Evolutionary conservation across 1,140 invertebrate genomes (phyloP).

Genomic region (Chrysomallon squamiferum): DNA sequence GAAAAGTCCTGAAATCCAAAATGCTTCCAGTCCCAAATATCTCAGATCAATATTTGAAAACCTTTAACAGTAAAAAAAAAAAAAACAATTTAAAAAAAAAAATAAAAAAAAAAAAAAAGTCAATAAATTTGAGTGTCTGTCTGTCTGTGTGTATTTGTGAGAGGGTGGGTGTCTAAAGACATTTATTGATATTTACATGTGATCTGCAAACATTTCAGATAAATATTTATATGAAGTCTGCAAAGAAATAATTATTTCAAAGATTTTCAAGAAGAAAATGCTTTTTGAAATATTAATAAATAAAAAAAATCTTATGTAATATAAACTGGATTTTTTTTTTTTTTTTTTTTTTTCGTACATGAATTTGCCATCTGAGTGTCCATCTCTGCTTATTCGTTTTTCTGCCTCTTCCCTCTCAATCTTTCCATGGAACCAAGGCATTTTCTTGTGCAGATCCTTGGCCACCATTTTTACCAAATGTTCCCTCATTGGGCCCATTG

Average conservation of each 20-base stretch:
- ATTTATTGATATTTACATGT: not conserved
- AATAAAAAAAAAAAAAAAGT: too few relatives aligned
- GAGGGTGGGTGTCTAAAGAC: not conserved
- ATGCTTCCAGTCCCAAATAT: too few relatives aligned
- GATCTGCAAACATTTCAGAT: too few relatives aligned
- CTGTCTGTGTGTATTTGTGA: conserved; percentile 9
- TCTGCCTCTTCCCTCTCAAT: conserved; percentile 56
- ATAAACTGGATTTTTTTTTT: not conserved
- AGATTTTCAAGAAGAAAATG: too few relatives aligned
- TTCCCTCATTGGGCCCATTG: conserved; percentile 39
- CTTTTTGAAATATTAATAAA: too few relatives aligned
- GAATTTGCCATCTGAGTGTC: conserved; percentile 59
- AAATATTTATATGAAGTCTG: too few relatives aligned
- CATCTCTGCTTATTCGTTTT: conserved; percentile 37
- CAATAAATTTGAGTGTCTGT: not conserved
- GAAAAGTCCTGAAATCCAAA: too few relatives aligned
- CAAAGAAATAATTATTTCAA: too few relatives aligned
- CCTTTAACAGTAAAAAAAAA: too few relatives aligned
- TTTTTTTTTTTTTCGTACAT: conserved; percentile 43
- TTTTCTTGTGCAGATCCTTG: conserved; percentile 48
- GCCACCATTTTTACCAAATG: conserved; percentile 49
- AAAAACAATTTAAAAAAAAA: too few relatives aligned
- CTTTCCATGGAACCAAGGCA: conserved; percentile 60
- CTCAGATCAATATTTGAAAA: too few relatives aligned
- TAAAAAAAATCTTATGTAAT: too few relatives aligned